Evolutionary conservation across 2,797 vertebrate species (phyloP).

Genomic region (Hydrolagus colliei): DNA sequence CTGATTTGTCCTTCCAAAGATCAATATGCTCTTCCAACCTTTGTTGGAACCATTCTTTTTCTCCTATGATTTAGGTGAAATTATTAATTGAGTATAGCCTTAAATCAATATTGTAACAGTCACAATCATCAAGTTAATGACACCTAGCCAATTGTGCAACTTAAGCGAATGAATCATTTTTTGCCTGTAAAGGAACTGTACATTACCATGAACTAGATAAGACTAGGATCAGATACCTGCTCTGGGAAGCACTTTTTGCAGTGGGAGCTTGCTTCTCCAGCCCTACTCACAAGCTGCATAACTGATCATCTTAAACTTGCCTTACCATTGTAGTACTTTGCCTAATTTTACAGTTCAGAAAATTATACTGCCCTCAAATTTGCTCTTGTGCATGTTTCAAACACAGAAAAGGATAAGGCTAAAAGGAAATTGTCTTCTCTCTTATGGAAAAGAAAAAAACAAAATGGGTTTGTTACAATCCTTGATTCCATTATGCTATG

Average conservation of each 20-base stretch:
- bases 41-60: background rate
- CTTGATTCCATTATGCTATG: no score
- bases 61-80: background rate
- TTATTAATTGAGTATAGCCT: background rate
- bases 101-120: background rate
- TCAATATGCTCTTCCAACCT: background rate
- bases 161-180: background rate
- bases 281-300: no score
- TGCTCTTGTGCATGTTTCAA: no score
- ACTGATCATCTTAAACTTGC: no score
- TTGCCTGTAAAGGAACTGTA: background rate
- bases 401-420: no score
- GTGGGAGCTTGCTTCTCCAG: no score
- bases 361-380: no score
- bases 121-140: conserved; percentile 13
- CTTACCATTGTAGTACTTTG: no score
- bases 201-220: background rate
- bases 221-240: background rate
- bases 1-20: background rate
- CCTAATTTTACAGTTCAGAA: no score
- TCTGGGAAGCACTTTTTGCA: background rate
- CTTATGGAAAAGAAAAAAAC: no score
- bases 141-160: background rate
- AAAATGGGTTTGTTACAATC: no score
- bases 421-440: no score